Evolutionary conservation across 2,797 vertebrate genomes (phyloP).

Genomic region (Mycteria americana): DNA sequence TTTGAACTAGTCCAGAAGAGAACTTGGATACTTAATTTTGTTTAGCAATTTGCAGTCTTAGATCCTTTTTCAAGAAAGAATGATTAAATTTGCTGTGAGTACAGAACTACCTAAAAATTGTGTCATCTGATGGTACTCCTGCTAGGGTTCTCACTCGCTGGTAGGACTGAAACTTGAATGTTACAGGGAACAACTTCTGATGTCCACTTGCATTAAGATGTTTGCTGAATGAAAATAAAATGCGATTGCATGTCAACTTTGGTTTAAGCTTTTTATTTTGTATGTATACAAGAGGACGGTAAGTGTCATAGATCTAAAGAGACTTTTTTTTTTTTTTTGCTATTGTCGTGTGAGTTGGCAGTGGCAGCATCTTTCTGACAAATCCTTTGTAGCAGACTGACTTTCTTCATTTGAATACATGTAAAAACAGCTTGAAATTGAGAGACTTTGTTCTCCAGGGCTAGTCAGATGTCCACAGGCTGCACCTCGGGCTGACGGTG

Average conservation of each 20-base stretch:
- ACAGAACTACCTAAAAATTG: background rate
- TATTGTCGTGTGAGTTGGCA: background rate
- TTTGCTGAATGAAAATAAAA: background rate
- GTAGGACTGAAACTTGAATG: background rate
- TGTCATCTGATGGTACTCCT: background rate
- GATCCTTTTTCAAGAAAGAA: background rate
- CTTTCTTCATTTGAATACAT: rapidly evolving
- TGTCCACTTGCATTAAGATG: background rate
- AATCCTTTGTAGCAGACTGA: background rate
- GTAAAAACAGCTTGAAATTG: background rate
- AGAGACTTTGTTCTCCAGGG: background rate
- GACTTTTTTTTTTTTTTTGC: too few relatives aligned
- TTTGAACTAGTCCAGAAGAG: background rate
- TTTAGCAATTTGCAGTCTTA: background rate
- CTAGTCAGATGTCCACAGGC: background rate
- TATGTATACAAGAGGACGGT: background rate
- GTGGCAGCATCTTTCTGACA: background rate
- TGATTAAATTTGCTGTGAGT: background rate
- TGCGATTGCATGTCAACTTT: background rate
- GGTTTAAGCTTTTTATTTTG: background rate
- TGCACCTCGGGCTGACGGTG: background rate
- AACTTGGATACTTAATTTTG: background rate
- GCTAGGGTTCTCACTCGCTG: rapidly evolving
- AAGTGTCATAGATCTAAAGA: background rate
- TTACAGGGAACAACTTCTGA: background rate